These are phyloP conservation scores for Mesoligia furuncula DNA, from an alignment of 2,888 invertebrate species.

Conservation along the genomic window DNA sequence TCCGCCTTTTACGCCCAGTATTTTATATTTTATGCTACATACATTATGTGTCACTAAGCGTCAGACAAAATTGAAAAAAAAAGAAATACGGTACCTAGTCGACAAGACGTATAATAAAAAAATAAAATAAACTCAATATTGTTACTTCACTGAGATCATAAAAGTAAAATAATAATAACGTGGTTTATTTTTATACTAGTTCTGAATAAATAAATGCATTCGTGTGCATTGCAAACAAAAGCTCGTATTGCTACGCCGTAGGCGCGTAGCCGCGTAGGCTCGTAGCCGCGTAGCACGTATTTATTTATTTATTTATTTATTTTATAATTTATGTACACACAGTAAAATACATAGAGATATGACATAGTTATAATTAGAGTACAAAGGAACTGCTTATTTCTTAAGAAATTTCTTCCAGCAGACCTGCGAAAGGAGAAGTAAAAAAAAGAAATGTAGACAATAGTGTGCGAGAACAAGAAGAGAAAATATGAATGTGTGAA, in stretches of 20 bases:
- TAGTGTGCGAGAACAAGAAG: too few relatives aligned
- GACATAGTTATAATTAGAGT: too few relatives aligned
- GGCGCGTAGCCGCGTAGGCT: constrained; percentile 56
- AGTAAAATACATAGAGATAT: too few relatives aligned
- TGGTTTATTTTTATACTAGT: constrained; percentile 35
- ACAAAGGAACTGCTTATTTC: too few relatives aligned
- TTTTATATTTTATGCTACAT: neutral
- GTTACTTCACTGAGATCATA: constrained; percentile 13
- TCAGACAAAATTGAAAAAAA: neutral
- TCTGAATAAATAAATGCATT: constrained; percentile 31
- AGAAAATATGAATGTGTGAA: too few relatives aligned
- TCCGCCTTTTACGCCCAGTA: neutral
- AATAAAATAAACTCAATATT: neutral
- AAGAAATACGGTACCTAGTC: neutral
- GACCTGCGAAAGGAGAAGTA: too few relatives aligned
- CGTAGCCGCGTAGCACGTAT: constrained; percentile 51
- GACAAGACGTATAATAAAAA: neutral
- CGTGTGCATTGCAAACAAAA: constrained; percentile 33
- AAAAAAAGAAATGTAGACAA: too few relatives aligned
- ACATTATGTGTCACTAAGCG: neutral
- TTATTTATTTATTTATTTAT: too few relatives aligned
- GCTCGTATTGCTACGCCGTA: constrained; percentile 54
- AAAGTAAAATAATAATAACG: constrained; percentile 25
- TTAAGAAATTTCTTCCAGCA: too few relatives aligned
- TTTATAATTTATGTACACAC: too few relatives aligned